phyloP scores from a whole-genome alignment of 1,140 invertebrate species.

The Leptonema lineaticorne region DNA sequence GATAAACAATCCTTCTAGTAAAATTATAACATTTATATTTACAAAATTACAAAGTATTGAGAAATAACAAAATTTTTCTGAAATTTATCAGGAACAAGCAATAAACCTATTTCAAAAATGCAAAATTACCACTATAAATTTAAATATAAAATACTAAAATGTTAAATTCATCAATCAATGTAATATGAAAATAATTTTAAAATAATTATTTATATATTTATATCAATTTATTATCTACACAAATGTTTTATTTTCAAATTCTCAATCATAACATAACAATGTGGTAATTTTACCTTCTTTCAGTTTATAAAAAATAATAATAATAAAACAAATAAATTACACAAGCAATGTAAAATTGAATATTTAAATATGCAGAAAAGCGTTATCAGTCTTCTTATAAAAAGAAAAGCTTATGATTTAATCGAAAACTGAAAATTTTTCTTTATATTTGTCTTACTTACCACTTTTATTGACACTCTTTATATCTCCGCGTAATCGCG shows the following conservation, averaged over 20 bases:
- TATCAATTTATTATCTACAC: no score
- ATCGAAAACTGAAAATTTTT: conserved; percentile 19
- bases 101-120: neutral
- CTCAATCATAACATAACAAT: no score
- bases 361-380: conserved; percentile 20
- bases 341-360: neutral
- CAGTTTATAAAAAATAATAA: neutral
- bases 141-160: neutral
- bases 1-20: conserved; percentile 37
- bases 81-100: conserved; percentile 1
- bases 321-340: neutral
- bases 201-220: no score
- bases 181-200: no score
- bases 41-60: conserved; percentile 15
- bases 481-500: conserved; percentile 38
- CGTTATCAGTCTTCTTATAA: conserved; percentile 19
- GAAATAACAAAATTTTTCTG: conserved; percentile 1
- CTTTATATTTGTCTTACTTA: conserved; percentile 35
- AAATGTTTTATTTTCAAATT: no score
- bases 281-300: no score
- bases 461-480: conserved; percentile 31
- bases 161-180: no score
- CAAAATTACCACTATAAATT: conserved; percentile 1
- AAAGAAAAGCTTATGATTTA: conserved; percentile 11
- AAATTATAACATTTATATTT: conserved; percentile 38